phyloP scores from a whole-genome alignment of 1,140 invertebrate species.

The Cephus cinctus region DNA sequence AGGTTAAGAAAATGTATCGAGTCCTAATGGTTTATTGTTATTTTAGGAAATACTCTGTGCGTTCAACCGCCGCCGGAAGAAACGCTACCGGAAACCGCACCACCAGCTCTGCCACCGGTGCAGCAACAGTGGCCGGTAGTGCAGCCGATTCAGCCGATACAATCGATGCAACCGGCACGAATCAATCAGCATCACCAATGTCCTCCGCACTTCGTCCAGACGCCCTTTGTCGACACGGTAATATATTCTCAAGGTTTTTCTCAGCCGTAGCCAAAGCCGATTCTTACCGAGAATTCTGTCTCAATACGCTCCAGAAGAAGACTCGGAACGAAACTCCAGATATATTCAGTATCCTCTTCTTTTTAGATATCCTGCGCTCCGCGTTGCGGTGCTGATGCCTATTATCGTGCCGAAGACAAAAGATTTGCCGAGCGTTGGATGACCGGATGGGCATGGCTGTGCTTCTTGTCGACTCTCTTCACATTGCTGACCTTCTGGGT shows the following conservation, averaged over 20 bases:
- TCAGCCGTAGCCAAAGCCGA: neutral
- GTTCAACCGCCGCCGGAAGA: slow-evolving; percentile 47
- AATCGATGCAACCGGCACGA: slow-evolving; percentile 23
- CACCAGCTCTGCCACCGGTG: slow-evolving; percentile 23
- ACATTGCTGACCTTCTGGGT: slow-evolving; percentile 87
- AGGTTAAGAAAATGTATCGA: neutral
- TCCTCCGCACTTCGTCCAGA: slow-evolving; percentile 56
- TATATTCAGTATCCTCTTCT: too few relatives aligned
- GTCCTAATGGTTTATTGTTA: slow-evolving; percentile 3
- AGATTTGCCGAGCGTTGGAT: slow-evolving; percentile 78
- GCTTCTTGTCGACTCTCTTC: slow-evolving; percentile 81
- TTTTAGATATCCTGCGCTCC: slow-evolving; percentile 58
- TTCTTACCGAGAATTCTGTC: neutral
- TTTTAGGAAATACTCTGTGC: slow-evolving; percentile 42
- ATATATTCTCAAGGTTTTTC: slow-evolving; percentile 21
- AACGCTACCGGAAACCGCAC: slow-evolving; percentile 26
- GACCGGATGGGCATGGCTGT: slow-evolving; percentile 80
- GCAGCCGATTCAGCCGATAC: slow-evolving; percentile 30
- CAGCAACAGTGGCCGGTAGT: slow-evolving; percentile 33
- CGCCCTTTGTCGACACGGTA: slow-evolving; percentile 47
- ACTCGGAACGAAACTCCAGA: too few relatives aligned
- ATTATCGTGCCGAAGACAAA: slow-evolving; percentile 73
- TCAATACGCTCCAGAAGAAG: too few relatives aligned
- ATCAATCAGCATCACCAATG: slow-evolving; percentile 42
- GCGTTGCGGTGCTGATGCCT: slow-evolving; percentile 69